These are phyloP conservation scores for Helicoverpa armigera DNA, from an alignment of 1,140 invertebrate genomes.

Conservation along the genomic window DNA sequence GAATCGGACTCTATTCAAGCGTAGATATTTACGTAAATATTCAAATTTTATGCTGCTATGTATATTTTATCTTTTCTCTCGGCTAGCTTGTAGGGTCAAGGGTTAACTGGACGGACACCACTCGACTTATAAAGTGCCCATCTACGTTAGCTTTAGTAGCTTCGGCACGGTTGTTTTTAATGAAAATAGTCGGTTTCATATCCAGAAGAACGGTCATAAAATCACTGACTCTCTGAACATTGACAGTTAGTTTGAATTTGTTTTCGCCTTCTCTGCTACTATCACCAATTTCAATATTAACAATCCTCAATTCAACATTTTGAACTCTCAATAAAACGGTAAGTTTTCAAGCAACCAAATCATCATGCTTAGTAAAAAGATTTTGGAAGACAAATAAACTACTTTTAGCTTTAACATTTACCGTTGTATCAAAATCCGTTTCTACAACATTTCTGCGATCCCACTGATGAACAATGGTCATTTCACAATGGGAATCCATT, in stretches of 20 bases:
- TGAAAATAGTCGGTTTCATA: neutral
- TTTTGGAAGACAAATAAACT: neutral
- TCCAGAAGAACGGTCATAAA: neutral
- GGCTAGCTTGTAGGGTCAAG: conserved; percentile 1
- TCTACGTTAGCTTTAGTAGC: conserved; percentile 1
- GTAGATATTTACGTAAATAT: neutral
- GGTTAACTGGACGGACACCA: conserved; percentile 17
- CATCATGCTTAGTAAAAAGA: neutral
- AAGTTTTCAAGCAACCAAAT: neutral
- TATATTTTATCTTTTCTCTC: conserved; percentile 1
- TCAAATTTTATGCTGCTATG: neutral
- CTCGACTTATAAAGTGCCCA: conserved; percentile 11
- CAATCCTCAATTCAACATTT: neutral
- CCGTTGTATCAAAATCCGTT: neutral
- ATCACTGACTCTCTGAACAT: too few species aligned
- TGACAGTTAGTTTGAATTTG: neutral
- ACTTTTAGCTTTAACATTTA: neutral
- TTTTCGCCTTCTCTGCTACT: neutral
- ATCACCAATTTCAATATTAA: neutral
- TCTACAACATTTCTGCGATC: conserved; percentile 8
- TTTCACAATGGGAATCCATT: conserved; percentile 26
- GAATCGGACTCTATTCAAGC: neutral
- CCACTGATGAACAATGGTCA: conserved; percentile 25
- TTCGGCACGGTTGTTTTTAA: neutral
- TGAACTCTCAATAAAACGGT: neutral